These are phyloP conservation scores for Campylomormyrus tamandua DNA, from an alignment of 2,113 vertebrate genomes.

Conservation along the genomic window DNA sequence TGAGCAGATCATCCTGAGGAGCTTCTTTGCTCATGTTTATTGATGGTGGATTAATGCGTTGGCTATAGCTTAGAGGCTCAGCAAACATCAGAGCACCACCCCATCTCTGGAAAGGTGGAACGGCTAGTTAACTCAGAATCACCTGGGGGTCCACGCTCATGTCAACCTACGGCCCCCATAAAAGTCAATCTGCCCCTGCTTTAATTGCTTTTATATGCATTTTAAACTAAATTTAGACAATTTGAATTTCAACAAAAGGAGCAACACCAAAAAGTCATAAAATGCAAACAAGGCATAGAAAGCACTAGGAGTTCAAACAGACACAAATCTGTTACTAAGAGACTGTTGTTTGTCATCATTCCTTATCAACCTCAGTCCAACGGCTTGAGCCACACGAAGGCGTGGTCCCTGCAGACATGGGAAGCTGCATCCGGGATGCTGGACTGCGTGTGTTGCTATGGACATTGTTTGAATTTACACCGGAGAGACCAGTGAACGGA, in stretches of 20 bases:
- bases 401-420: not conserved
- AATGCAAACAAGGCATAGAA: not conserved
- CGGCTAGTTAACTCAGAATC: not conserved
- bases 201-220: not conserved
- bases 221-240: not conserved
- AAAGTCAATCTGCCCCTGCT: not conserved
- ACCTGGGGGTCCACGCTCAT: not conserved
- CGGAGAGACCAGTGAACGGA: not conserved
- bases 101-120: not conserved
- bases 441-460: not conserved
- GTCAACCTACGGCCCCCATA: not conserved
- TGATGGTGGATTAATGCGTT: not conserved
- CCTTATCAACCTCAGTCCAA: not conserved
- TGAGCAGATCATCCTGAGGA: not conserved
- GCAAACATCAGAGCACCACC: not conserved
- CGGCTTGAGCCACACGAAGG: not conserved
- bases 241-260: not conserved
- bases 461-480: not conserved
- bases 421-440: not conserved
- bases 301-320: not conserved
- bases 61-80: not conserved
- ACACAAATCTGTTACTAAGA: not conserved
- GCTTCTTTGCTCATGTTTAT: not conserved
- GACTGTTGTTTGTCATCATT: not conserved
- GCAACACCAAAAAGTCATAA: not conserved